Evolutionary conservation across 2,797 vertebrate genomes (phyloP).

Genomic region (Trematomus bernacchii): DNA sequence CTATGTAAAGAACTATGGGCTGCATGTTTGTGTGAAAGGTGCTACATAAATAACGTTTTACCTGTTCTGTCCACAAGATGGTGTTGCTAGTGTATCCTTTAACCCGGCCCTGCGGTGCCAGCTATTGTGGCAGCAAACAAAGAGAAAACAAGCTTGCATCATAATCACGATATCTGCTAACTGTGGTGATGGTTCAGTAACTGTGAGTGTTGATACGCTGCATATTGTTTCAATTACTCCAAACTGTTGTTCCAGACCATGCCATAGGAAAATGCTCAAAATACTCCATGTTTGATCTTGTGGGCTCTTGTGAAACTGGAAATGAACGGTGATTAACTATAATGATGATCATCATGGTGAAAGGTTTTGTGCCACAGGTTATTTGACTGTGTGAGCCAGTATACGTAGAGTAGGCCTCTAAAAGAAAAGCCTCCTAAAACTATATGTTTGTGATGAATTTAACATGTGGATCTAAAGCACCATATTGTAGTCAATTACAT

Average conservation of each 20-base stretch:
- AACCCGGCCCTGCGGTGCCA: background rate
- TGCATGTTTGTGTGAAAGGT: too few relatives aligned
- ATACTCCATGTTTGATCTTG: conserved; percentile 81
- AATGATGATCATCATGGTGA: conserved; percentile 79
- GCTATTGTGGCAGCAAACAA: conserved; percentile 46
- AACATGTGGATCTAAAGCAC: background rate
- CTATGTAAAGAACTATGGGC: too few relatives aligned
- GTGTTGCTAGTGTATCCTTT: conserved; percentile 64
- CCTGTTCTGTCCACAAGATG: conserved; percentile 80
- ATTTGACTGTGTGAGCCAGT: conserved; percentile 66
- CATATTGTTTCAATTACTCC: conserved; percentile 81
- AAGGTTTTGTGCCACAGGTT: conserved; percentile 80
- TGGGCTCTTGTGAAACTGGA: conserved; percentile 81
- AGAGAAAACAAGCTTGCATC: conserved; percentile 63
- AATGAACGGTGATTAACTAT: conserved; percentile 83
- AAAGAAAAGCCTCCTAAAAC: conserved; percentile 41
- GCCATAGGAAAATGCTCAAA: conserved; percentile 75
- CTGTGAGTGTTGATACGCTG: conserved; percentile 75
- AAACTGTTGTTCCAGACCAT: conserved; percentile 76
- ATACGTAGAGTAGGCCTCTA: conserved; percentile 21
- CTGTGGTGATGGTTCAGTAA: conserved; percentile 82
- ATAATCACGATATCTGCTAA: conserved; percentile 75
- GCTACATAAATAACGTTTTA: conserved; percentile 1
- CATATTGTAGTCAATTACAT: background rate
- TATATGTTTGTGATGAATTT: conserved; percentile 4